Conservation (phyloP, 2,797 vertebrate species). For the Gambusia yucatana region DNA sequence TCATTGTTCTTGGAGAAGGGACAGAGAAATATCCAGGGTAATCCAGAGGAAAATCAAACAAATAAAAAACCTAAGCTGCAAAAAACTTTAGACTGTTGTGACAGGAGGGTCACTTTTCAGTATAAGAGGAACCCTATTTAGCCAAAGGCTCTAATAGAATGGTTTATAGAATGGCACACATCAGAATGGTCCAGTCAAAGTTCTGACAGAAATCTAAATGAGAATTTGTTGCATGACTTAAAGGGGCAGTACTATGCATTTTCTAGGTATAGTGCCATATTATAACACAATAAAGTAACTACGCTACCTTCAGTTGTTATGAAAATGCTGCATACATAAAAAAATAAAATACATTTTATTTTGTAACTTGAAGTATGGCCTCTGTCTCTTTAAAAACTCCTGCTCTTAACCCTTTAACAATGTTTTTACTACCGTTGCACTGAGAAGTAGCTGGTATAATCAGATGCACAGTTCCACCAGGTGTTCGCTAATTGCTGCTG, state of each 20-base stretch:
- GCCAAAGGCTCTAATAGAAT: background rate
- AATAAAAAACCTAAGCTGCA: background rate
- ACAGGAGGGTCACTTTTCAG: background rate
- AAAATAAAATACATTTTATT: too few relatives aligned
- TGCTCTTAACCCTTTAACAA: too few relatives aligned
- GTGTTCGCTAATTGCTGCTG: too few relatives aligned
- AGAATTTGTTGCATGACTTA: conserved; percentile 30
- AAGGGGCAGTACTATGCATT: background rate
- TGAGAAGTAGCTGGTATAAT: too few relatives aligned
- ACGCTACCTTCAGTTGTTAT: too few relatives aligned
- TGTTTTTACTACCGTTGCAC: too few relatives aligned
- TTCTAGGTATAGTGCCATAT: too few relatives aligned
- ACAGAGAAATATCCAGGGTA: background rate
- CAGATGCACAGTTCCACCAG: too few relatives aligned
- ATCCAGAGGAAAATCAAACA: background rate
- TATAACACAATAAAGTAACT: too few relatives aligned
- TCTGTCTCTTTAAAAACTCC: too few relatives aligned
- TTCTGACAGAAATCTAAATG: background rate
- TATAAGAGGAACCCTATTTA: background rate
- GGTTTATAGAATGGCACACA: background rate
- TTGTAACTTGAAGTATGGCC: too few relatives aligned
- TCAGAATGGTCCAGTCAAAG: background rate
- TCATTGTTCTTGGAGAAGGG: background rate
- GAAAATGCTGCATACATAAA: too few relatives aligned
- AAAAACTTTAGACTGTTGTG: background rate